These are phyloP conservation scores for Bubo scandiacus DNA, from an alignment of 2,113 vertebrate genomes.

Conservation along the genomic window DNA sequence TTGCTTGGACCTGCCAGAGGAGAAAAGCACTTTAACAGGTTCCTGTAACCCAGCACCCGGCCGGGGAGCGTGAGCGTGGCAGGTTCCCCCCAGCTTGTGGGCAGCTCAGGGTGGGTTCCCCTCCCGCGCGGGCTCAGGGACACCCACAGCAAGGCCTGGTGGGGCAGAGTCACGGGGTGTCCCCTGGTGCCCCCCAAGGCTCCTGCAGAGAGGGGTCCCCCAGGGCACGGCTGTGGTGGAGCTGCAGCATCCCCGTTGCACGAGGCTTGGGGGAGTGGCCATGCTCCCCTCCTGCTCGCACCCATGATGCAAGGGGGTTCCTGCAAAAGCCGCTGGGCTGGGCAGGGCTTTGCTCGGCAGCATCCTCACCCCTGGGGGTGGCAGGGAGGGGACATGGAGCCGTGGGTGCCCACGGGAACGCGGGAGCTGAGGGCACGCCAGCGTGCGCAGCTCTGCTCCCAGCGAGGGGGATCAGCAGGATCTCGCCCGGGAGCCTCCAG, in stretches of 20 bases:
- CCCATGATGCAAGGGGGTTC: neutral
- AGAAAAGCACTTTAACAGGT: conserved; percentile 28
- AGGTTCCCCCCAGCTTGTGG: neutral
- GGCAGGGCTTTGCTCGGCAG: neutral
- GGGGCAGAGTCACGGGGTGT: neutral
- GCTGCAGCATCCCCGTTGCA: neutral
- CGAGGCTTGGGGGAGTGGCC: accelerated
- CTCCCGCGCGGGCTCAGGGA: accelerated
- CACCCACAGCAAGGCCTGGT: neutral
- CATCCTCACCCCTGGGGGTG: neutral
- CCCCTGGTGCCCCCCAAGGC: neutral
- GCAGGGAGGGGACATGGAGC: neutral
- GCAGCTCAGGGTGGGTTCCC: neutral
- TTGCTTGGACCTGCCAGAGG: conserved; percentile 17
- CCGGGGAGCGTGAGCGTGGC: accelerated
- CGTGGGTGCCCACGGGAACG: accelerated
- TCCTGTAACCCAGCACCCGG: neutral
- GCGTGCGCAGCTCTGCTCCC: accelerated
- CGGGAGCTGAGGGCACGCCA: accelerated
- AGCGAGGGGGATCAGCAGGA: neutral
- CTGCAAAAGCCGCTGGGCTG: accelerated
- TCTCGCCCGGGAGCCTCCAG: neutral
- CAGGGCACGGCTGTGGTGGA: accelerated
- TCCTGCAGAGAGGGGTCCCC: neutral
- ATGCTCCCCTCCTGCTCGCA: neutral